Evolutionary conservation across 2,888 invertebrate genomes (phyloP), one percentile per base, ranked within the genome.

Genomic region (Zonitis immaculata): DNA sequence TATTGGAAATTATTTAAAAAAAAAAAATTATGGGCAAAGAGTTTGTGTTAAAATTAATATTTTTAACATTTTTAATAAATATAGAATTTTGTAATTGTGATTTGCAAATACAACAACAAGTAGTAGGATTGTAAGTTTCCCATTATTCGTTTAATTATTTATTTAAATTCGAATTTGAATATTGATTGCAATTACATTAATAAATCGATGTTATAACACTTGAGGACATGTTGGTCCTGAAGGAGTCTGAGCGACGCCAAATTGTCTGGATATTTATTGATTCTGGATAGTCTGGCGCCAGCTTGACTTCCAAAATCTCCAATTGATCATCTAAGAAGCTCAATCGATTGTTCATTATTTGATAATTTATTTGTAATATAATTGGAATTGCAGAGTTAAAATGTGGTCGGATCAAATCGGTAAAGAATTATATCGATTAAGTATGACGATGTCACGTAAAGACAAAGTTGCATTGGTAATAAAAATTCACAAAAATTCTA

Each of bases 381-480:
- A n/a, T n/a, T n/a, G n/a, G n/a, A n/a, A n/a, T 72, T 66, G 58
- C 66, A 89, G 89, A 66, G 88, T 88, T 47, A 85, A 86, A 74
- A 80, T 82, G 69, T 90, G 89, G 90, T 87, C 89, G 35, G 82
- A 86, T 70, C 86, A 88, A 73, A 80, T 88, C 60, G 88, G 89
- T 49, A 82, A 83, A 70, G 88, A 88, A 73, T 75, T 90, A 58
- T 86, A 85, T 70, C 83, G 86, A 69, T 81, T 89, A 64, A 89
- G 89, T 57, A 86, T 85, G 71, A 86, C 85, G 72, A 86, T 89
- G 71, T 88, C 89, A 54, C 82, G 88, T 70, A 82, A 87, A 71
- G 84, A 86, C 68, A 83, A 86, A 54, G 83, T 86, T 72, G 83
- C 87, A 70, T 87, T 87, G n/a, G n/a, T n/a, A n/a, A n/a, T n/a